These are phyloP conservation scores for Xyrichtys novacula DNA, from an alignment of 2,797 vertebrate genomes.

Conservation along the genomic window DNA sequence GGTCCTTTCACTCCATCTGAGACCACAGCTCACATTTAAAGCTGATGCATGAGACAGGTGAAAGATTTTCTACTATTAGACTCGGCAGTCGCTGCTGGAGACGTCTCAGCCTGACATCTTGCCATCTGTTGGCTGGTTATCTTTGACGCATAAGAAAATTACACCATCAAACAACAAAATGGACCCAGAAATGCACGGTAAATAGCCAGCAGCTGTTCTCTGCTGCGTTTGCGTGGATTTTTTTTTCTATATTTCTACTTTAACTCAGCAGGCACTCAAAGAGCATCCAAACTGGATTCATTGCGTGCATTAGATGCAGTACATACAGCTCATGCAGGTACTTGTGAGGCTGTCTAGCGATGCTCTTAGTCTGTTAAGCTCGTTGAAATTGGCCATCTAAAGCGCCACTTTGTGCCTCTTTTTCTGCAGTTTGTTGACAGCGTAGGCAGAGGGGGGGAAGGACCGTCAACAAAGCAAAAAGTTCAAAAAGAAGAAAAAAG, in stretches of 20 bases:
- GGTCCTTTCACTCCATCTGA: conserved; percentile 38
- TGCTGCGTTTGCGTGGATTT: conserved; percentile 6
- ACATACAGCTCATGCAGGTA: conserved; percentile 7
- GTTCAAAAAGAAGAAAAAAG: neutral
- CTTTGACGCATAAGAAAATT: conserved; percentile 65
- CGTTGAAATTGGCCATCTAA: conserved; percentile 28
- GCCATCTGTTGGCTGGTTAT: conserved; percentile 36
- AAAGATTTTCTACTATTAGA: conserved; percentile 55
- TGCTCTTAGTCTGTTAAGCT: conserved; percentile 25
- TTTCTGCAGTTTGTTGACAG: conserved; percentile 5
- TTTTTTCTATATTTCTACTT: conserved; percentile 20
- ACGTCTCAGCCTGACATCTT: conserved; percentile 37
- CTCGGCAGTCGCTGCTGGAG: conserved; percentile 32
- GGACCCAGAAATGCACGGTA: conserved; percentile 33
- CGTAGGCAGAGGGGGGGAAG: neutral
- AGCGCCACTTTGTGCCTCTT: conserved; percentile 14
- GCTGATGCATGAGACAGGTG: conserved; percentile 54
- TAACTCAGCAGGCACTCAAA: conserved; percentile 42
- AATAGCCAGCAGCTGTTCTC: conserved; percentile 16
- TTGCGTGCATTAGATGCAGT: conserved; percentile 28
- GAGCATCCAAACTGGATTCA: conserved; percentile 35
- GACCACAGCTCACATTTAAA: conserved; percentile 47
- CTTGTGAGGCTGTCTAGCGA: conserved; percentile 6
- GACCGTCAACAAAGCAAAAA: conserved; percentile 15
- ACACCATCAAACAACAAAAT: conserved; percentile 53